Base-by-base conservation (phyloP, 1,140 invertebrate genomes). In the Drosophila ercepeae region DNA sequence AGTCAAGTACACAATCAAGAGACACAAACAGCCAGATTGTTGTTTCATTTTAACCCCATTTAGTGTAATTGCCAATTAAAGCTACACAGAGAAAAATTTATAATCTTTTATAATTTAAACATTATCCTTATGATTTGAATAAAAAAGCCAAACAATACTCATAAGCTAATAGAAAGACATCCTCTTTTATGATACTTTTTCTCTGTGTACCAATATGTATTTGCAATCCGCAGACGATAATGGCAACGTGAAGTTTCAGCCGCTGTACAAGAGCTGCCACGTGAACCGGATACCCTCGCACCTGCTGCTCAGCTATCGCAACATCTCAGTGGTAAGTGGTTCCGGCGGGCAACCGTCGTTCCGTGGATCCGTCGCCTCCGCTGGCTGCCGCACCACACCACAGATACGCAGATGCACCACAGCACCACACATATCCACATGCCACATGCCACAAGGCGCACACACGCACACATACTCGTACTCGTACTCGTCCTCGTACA, bases 201-300 rank as follows among this genome's bases (percentile, higher is more conserved):
- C 16, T 53, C 50, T 57, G 32, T 64, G 21, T 19, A 59, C 27
- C 54, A 46, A 49, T 36, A 27, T 53, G 29, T 81, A 8, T 39
- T 39, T 57, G 65, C 52, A 50, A 58, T 60, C 69, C 63, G 32
- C 72, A 91, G 91, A 91, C 76, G 90, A 91, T 67, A 79, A 89
- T 60, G 90, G 91, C 44, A 83, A 91, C 69, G 79, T 91, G 54
- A 91, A 91, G 71, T 94, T 93, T 84, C 93, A 94, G 75, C 94
- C 94, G 14, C 91, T 94, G 67, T 93, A 94, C 64, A 93, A 93
- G 51, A 93, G 92, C 78, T 94, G 94, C 73, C 92, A 92, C 74
- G 91, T 94, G 49, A 92, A 94, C 73, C 91, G 92, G 75, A 92
- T 93, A 75, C 93, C 92, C 49, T 88, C 92, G 16, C 92, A 93